phyloP scores from a whole-genome alignment of 92 coral and sea anemone species.

The Chrysogorgia sp. region DNA sequence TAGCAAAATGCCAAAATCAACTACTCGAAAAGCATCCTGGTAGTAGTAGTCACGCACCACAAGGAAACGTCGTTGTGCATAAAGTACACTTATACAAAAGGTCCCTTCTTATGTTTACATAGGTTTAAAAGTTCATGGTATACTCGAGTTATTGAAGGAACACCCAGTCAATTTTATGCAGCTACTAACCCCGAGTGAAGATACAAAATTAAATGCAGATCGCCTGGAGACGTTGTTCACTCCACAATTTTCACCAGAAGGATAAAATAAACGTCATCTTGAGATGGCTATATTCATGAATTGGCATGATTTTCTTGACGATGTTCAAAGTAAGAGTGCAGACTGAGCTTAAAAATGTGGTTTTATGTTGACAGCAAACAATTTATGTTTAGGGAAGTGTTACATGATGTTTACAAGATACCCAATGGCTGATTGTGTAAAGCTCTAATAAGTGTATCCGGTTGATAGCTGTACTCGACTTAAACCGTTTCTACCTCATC shows the following conservation, averaged over 20 bases:
- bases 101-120: neutral
- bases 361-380: no score
- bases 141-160: conserved; percentile 1
- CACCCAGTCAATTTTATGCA: conserved; percentile 18
- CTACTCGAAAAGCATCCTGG: no score
- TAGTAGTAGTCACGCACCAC: no score
- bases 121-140: conserved; percentile 25
- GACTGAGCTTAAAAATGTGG: no score
- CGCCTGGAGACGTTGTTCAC: neutral
- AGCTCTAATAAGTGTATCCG: no score
- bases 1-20: no score
- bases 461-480: no score
- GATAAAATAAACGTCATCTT: neutral
- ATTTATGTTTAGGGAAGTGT: no score
- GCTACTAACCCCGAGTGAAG: neutral
- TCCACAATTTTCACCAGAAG: neutral
- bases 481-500: no score
- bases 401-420: no score
- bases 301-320: conserved; percentile 24
- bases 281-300: conserved; percentile 5
- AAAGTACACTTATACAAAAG: no score
- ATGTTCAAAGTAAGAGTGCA: conserved; percentile 28
- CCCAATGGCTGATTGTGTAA: no score
- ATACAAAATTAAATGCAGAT: neutral
- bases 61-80: neutral